Conservation (phyloP, 2,113 vertebrate genomes). For the Oriolus oriolus region DNA sequence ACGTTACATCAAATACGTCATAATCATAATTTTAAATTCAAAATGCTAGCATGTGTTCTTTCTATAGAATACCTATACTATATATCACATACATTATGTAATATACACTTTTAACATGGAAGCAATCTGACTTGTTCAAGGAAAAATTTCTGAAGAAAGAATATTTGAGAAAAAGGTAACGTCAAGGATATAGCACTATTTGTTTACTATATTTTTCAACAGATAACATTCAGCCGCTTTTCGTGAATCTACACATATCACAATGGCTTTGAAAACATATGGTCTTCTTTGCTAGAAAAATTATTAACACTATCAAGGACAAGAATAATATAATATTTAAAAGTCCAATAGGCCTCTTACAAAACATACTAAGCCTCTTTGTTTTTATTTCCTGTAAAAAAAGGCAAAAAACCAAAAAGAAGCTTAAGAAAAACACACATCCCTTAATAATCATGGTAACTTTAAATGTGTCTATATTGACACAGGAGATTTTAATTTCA, state of each 20-base stretch:
- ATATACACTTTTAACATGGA: background rate
- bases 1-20: rapidly evolving
- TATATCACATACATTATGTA: background rate
- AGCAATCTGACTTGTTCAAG: background rate
- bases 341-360: background rate
- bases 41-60: background rate
- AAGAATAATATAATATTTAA: background rate
- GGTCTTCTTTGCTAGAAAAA: background rate
- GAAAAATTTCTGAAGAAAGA: background rate
- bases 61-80: background rate
- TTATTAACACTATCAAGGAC: background rate
- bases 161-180: background rate
- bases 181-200: background rate
- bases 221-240: background rate
- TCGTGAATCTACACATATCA: background rate
- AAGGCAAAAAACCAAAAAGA: rapidly evolving
- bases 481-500: background rate
- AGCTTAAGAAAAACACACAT: background rate
- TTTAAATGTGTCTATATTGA: background rate
- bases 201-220: background rate
- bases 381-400: background rate
- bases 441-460: background rate
- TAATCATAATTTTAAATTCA: background rate
- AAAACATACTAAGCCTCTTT: background rate
- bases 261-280: background rate